A percentile compares a stretch with the other conserved stretches of the same genome.
These are phyloP conservation scores for Cryptophagus acutangulus DNA, from an alignment of 2,888 invertebrate species.

Conservation along the genomic window DNA sequence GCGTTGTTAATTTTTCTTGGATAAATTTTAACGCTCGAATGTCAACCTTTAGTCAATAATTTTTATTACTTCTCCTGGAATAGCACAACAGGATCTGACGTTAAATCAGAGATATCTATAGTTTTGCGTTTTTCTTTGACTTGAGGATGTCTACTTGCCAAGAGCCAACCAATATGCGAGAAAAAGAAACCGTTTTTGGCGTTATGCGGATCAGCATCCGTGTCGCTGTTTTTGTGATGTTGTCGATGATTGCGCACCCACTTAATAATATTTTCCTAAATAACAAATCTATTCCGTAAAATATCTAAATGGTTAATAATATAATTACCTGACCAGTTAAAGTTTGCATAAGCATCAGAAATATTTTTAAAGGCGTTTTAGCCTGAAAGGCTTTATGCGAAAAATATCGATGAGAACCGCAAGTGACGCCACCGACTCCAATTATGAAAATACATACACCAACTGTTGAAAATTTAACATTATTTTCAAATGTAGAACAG, in stretches of 20 bases:
- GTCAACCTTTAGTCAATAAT: too few relatives aligned
- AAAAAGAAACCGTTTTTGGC: conserved; percentile 84
- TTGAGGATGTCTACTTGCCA: conserved; percentile 82
- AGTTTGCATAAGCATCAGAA: conserved; percentile 77
- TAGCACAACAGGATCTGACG: conserved; percentile 75
- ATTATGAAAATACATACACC: too few relatives aligned
- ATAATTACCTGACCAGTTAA: conserved; percentile 53
- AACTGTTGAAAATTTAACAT: too few relatives aligned
- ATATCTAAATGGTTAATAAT: too few relatives aligned
- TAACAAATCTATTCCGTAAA: too few relatives aligned
- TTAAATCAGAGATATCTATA: conserved; percentile 84
- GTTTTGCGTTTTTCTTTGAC: conserved; percentile 78
- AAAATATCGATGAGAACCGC: conserved; percentile 92
- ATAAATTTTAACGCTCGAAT: too few relatives aligned
- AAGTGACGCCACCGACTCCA: conserved; percentile 90
- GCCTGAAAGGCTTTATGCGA: conserved; percentile 90
- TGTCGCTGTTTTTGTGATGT: conserved; percentile 86
- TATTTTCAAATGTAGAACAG: too few relatives aligned
- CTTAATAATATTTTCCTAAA: too few relatives aligned
- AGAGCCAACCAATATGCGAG: conserved; percentile 91
- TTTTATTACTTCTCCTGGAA: conserved; percentile 75
- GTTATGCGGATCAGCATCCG: conserved; percentile 88
- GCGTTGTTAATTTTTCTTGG: too few relatives aligned
- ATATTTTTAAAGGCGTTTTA: conserved; percentile 70
- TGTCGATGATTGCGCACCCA: conserved; percentile 80